These are phyloP conservation scores for Dendroctonus ponderosae DNA, from an alignment of 1,140 invertebrate genomes.

Conservation along the genomic window DNA sequence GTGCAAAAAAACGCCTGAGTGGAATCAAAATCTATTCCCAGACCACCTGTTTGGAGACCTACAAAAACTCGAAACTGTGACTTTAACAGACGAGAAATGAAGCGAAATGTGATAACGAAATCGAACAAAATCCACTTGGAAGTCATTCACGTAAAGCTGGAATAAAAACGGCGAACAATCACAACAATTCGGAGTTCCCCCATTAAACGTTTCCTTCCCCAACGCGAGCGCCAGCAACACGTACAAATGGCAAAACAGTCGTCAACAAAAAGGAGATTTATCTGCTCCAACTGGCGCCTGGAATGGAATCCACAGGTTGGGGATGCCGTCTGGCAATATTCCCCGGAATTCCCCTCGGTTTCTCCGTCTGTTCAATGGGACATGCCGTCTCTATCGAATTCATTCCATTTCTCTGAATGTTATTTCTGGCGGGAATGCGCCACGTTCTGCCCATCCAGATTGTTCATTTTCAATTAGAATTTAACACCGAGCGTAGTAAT, in stretches of 20 bases:
- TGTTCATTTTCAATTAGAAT: too few species aligned
- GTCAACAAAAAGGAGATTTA: slow-evolving; percentile 25
- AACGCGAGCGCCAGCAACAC: not conserved
- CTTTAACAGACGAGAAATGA: not conserved
- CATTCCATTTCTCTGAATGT: slow-evolving; percentile 23
- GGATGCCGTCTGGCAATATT: slow-evolving; percentile 1
- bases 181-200: slow-evolving; percentile 1
- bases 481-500: too few species aligned
- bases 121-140: not conserved
- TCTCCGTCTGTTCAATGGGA: slow-evolving; percentile 26
- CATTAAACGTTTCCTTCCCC: slow-evolving; percentile 5
- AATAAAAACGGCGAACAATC: slow-evolving; percentile 1
- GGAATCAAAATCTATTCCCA: too few species aligned
- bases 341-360: slow-evolving; percentile 14
- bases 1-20: too few species aligned
- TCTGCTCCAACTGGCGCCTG: slow-evolving; percentile 20
- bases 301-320: slow-evolving; percentile 26
- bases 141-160: not conserved
- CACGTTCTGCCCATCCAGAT: not conserved
- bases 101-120: not conserved
- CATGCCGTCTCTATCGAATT: slow-evolving; percentile 18
- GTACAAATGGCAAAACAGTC: slow-evolving; percentile 25
- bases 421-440: slow-evolving; percentile 13
- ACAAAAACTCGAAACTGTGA: too few species aligned
- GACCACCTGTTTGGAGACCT: too few species aligned